Evolutionary conservation across 1,140 invertebrate genomes (phyloP).

Genomic region (Drosophila albomicans): DNA sequence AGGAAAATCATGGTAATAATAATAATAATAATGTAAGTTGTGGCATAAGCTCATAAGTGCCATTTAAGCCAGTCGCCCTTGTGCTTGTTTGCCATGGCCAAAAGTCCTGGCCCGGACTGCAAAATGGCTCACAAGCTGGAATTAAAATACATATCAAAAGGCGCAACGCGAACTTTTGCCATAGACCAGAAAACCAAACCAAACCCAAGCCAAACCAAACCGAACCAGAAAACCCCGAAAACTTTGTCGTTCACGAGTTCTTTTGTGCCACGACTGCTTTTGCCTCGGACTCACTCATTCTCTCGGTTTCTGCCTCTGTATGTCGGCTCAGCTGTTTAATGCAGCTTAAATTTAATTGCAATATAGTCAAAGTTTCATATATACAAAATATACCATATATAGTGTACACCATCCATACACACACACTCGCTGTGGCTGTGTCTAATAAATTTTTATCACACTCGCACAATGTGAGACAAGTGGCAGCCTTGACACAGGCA

Average conservation of each 20-base stretch:
- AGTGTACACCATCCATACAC: not conserved
- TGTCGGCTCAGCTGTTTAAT: slow-evolving; percentile 59
- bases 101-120: slow-evolving; percentile 58
- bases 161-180: slow-evolving; percentile 76
- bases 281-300: not conserved
- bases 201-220: slow-evolving; percentile 42
- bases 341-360: slow-evolving; percentile 83
- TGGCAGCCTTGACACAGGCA: slow-evolving; percentile 42
- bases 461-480: slow-evolving; percentile 24
- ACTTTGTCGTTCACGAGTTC: slow-evolving; percentile 65
- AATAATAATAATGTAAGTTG: slow-evolving; percentile 84
- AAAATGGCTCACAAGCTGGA: slow-evolving; percentile 73
- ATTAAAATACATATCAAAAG: slow-evolving; percentile 82
- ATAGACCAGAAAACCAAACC: slow-evolving; percentile 68
- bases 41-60: slow-evolving; percentile 83
- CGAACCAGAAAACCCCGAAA: slow-evolving; percentile 38
- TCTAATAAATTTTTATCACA: slow-evolving; percentile 77
- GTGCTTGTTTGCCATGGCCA: slow-evolving; percentile 36
- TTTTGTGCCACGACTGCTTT: slow-evolving; percentile 28
- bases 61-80: slow-evolving; percentile 77
- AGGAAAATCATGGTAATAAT: slow-evolving; percentile 77
- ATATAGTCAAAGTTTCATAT: slow-evolving; percentile 67
- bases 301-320: slow-evolving; percentile 29
- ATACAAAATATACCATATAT: slow-evolving; percentile 1
- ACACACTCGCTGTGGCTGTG: slow-evolving; percentile 8